These are phyloP conservation scores for Poeciliopsis prolifica DNA, from an alignment of 2,113 vertebrate species.

Conservation along the genomic window DNA sequence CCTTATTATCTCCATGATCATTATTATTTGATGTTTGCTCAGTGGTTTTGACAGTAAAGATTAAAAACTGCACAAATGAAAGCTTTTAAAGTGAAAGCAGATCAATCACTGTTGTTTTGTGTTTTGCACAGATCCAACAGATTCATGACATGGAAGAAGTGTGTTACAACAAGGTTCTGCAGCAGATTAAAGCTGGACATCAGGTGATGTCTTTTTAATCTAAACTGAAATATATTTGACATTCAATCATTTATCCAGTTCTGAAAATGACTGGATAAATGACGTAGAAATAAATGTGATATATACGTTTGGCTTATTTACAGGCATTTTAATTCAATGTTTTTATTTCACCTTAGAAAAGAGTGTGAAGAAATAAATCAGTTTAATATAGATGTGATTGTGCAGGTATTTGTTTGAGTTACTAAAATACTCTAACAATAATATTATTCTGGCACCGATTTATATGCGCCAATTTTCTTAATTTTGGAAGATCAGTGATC, in stretches of 20 bases:
- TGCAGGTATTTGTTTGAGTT: not conserved
- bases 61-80: too few relatives aligned
- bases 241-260: too few relatives aligned
- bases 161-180: slow-evolving; percentile 94
- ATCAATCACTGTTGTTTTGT: slow-evolving; percentile 4
- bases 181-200: slow-evolving; percentile 92
- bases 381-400: not conserved
- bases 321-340: not conserved
- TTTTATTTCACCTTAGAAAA: not conserved
- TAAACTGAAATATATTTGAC: not conserved
- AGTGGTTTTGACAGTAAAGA: too few relatives aligned
- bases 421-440: not conserved
- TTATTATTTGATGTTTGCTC: too few relatives aligned
- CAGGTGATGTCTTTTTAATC: slow-evolving; percentile 81
- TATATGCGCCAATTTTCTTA: too few relatives aligned
- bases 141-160: slow-evolving; percentile 97
- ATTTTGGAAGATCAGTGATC: too few relatives aligned
- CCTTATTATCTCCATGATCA: too few relatives aligned
- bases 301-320: not conserved
- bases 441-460: not conserved
- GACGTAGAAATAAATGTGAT: too few relatives aligned
- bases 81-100: too few relatives aligned
- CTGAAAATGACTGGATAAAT: too few relatives aligned
- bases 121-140: slow-evolving; percentile 87
- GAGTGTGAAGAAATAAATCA: not conserved